Conservation (phyloP, 2,888 invertebrate species). For the Himalopsyche tibetana region DNA sequence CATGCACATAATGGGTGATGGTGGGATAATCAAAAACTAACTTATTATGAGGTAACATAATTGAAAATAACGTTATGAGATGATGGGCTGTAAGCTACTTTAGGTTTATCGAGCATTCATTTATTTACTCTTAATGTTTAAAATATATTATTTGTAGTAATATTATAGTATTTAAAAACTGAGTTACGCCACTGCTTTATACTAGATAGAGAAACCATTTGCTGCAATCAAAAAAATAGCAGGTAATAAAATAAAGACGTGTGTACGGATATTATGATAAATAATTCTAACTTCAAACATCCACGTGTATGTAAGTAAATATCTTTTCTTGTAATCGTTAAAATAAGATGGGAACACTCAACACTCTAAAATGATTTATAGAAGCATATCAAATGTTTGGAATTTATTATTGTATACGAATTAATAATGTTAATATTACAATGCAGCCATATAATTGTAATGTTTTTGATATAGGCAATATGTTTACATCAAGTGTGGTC, state of each 20-base stretch:
- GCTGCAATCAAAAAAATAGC: too few relatives aligned
- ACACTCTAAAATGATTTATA: conserved; percentile 11
- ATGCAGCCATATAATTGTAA: not conserved
- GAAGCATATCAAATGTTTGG: conserved; percentile 13
- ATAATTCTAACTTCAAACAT: conserved; percentile 1
- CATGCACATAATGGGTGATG: too few relatives aligned
- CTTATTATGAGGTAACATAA: too few relatives aligned
- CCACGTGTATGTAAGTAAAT: not conserved
- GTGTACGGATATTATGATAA: not conserved
- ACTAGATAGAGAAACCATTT: too few relatives aligned
- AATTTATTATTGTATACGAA: not conserved
- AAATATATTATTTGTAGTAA: too few relatives aligned
- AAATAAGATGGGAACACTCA: not conserved
- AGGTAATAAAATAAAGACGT: not conserved
- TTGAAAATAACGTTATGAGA: too few relatives aligned
- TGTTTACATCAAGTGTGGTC: not conserved
- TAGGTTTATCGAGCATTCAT: too few relatives aligned
- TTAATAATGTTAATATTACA: not conserved
- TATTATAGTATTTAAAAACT: too few relatives aligned
- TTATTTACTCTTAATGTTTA: too few relatives aligned
- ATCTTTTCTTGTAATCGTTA: not conserved
- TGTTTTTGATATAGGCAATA: not conserved
- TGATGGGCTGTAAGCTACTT: too few relatives aligned
- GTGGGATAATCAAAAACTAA: too few relatives aligned
- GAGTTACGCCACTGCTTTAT: too few relatives aligned